Conservation (phyloP, 2,113 vertebrate species). For the Pogona vitticeps region DNA sequence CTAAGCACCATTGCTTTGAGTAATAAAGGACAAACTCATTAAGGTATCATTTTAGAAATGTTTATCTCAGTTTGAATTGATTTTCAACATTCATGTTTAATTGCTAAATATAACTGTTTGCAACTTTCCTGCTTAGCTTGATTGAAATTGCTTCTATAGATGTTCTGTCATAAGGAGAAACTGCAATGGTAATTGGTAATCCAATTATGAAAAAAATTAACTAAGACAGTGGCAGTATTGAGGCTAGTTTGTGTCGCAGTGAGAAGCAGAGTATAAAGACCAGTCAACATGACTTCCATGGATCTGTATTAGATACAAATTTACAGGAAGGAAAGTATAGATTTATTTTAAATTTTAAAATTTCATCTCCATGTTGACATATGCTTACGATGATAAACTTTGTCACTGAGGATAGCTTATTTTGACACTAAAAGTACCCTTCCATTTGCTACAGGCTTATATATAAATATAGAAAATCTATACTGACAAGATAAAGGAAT, state of each 20-base stretch:
- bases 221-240: not conserved
- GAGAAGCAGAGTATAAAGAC: constrained; percentile 12
- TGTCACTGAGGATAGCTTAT: constrained; percentile 23
- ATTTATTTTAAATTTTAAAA: constrained; percentile 18
- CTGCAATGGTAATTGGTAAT: constrained; percentile 14
- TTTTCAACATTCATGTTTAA: constrained; percentile 17
- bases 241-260: constrained; percentile 13
- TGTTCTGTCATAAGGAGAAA: not conserved
- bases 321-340: not conserved
- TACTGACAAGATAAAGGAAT: constrained; percentile 40
- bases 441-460: constrained; percentile 17
- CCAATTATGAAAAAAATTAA: constrained; percentile 7
- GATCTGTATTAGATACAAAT: not conserved
- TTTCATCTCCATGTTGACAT: constrained; percentile 27
- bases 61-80: not conserved
- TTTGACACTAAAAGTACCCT: constrained; percentile 23
- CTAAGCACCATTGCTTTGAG: not conserved
- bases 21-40: not conserved
- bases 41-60: not conserved
- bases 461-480: constrained; percentile 42
- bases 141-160: constrained; percentile 1
- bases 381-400: constrained; percentile 16
- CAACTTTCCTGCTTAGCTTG: constrained; percentile 1
- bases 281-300: not conserved
- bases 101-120: constrained; percentile 17